Conservation (phyloP, 2,113 vertebrate genomes). For the Anhinga anhinga region DNA sequence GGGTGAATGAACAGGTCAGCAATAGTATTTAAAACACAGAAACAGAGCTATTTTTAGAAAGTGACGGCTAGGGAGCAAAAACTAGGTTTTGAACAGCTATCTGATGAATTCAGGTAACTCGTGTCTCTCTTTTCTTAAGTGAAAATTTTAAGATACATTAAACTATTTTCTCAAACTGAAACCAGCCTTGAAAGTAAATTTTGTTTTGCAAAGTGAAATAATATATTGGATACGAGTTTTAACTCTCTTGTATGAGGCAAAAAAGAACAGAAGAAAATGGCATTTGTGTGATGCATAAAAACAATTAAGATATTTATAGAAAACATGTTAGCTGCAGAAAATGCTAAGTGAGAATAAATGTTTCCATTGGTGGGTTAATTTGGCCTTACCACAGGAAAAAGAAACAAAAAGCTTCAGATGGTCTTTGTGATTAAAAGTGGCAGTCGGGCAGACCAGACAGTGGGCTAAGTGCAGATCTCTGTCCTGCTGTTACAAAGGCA, state of each 20-base stretch:
- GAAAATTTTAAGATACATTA: not conserved
- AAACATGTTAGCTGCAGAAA: not conserved
- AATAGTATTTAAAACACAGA: not conserved
- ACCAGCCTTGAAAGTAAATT: not conserved
- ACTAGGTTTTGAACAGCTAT: not conserved
- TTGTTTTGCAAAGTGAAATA: not conserved
- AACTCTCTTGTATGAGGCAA: not conserved
- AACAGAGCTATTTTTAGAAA: not conserved
- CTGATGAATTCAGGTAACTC: not conserved
- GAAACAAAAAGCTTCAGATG: slow-evolving; percentile 10
- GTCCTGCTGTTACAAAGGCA: not conserved
- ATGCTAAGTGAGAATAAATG: not conserved
- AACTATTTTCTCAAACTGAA: not conserved
- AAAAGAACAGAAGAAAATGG: not conserved
- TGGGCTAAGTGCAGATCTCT: not conserved
- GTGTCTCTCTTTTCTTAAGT: not conserved
- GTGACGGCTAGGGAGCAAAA: not conserved
- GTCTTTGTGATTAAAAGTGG: not conserved
- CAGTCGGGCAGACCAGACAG: not conserved
- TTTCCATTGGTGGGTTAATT: not conserved
- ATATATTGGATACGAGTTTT: not conserved
- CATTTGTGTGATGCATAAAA: not conserved
- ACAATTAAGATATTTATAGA: not conserved
- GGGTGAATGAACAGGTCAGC: not conserved
- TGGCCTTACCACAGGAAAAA: not conserved